Conservation (phyloP, 2,888 invertebrate genomes). For the Erebia ligea region DNA sequence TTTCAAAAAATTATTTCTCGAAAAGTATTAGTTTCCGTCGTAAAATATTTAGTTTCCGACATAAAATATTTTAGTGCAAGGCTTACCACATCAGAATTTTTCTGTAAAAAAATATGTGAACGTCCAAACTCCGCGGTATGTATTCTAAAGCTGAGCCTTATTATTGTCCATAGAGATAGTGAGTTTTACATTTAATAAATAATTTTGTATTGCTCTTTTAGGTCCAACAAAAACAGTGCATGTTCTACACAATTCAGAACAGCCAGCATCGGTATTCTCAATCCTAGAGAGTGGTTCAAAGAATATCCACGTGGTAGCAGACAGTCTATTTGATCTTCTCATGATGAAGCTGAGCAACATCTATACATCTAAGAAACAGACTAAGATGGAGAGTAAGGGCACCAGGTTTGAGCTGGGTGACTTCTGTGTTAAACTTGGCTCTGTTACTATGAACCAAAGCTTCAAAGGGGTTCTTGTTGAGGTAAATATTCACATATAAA, state of each 20-base stretch:
- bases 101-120: too few relatives aligned
- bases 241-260: conserved; percentile 97
- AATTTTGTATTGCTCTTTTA: conserved; percentile 45
- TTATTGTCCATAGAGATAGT: too few relatives aligned
- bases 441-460: conserved; percentile 95
- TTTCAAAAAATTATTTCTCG: too few relatives aligned
- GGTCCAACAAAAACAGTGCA: conserved; percentile 93
- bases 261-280: conserved; percentile 96
- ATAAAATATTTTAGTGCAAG: too few relatives aligned
- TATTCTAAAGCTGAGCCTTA: too few relatives aligned
- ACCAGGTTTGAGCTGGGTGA: conserved; percentile 94
- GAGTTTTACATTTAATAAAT: too few relatives aligned
- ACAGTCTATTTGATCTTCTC: conserved; percentile 94
- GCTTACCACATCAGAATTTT: too few relatives aligned
- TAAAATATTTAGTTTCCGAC: too few relatives aligned
- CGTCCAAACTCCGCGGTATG: too few relatives aligned
- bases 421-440: conserved; percentile 96
- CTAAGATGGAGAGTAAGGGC: conserved; percentile 95
- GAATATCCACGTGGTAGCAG: conserved; percentile 94
- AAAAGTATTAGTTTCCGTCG: too few relatives aligned
- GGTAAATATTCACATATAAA: conserved; percentile 69
- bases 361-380: conserved; percentile 95
- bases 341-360: conserved; percentile 95
- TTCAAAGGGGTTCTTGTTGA: conserved; percentile 97
- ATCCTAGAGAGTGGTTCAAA: conserved; percentile 94